These are phyloP conservation scores for Spilosoma lubricipeda DNA, from an alignment of 2,888 invertebrate species.

Conservation along the genomic window DNA sequence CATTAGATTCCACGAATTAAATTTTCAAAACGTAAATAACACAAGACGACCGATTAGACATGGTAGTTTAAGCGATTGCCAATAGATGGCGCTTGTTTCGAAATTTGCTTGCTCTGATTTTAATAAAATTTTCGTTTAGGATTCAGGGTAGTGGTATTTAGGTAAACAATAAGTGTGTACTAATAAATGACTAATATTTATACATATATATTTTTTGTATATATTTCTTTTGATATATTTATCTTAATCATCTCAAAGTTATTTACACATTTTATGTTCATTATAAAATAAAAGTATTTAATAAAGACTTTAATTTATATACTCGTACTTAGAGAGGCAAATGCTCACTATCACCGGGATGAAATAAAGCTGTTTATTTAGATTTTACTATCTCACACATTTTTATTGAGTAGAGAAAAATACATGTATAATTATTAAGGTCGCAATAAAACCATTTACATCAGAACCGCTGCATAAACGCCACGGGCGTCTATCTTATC, in stretches of 20 bases:
- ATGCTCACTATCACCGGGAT: background rate
- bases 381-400: background rate
- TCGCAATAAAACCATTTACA: background rate
- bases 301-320: too few species aligned
- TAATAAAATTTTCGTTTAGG: too few species aligned
- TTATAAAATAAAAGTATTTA: too few species aligned
- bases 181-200: too few species aligned
- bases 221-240: too few species aligned
- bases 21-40: background rate
- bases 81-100: background rate
- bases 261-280: background rate
- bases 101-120: too few species aligned
- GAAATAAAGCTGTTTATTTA: background rate
- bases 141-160: background rate
- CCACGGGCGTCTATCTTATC: slow-evolving; percentile 43
- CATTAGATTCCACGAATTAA: background rate
- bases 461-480: slow-evolving; percentile 17
- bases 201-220: too few species aligned
- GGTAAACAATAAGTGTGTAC: too few species aligned
- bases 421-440: background rate
- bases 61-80: background rate
- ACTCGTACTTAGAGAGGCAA: too few species aligned
- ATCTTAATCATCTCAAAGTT: too few species aligned
- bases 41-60: background rate
- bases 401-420: background rate